Conservation (phyloP, 2,888 invertebrate species). For the Tiliacea aurago region DNA sequence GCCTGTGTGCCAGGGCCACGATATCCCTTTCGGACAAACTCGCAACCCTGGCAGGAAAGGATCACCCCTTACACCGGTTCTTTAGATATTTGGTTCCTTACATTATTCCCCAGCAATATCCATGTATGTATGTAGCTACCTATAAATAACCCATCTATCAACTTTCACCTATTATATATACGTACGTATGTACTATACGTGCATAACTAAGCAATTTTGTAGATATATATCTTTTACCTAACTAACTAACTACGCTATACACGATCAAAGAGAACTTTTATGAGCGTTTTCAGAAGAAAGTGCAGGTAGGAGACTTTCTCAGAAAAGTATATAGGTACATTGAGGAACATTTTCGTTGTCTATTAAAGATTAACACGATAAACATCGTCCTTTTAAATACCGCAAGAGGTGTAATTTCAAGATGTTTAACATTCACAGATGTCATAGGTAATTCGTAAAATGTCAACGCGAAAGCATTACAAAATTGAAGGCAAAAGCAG, state of each 20-base stretch:
- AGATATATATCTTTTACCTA: conserved; percentile 9
- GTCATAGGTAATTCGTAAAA: conserved; percentile 51
- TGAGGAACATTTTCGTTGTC: neutral
- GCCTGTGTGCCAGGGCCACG: no score
- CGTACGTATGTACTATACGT: neutral
- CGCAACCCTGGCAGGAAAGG: no score
- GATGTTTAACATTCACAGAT: conserved; percentile 51
- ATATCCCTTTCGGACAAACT: no score
- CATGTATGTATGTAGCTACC: neutral
- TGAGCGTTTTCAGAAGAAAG: conserved; percentile 51
- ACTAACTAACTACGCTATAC: conserved; percentile 20
- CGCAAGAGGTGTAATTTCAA: conserved; percentile 41
- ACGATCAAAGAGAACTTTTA: conserved; percentile 51
- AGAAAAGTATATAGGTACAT: conserved; percentile 28
- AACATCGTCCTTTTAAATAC: conserved; percentile 35
- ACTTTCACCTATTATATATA: conserved; percentile 36
- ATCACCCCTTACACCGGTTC: neutral
- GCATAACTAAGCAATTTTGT: conserved; percentile 23
- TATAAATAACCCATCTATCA: conserved; percentile 11
- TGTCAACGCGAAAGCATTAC: conserved; percentile 60
- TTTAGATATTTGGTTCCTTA: neutral
- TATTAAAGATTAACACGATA: conserved; percentile 21
- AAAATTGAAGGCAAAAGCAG: conserved; percentile 45
- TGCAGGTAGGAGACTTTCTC: conserved; percentile 4
- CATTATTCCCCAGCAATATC: neutral